Evolutionary conservation across 2,113 vertebrate genomes (phyloP), one percentile per base, ranked within the genome.

Genomic region (Corythornis cristatus): DNA sequence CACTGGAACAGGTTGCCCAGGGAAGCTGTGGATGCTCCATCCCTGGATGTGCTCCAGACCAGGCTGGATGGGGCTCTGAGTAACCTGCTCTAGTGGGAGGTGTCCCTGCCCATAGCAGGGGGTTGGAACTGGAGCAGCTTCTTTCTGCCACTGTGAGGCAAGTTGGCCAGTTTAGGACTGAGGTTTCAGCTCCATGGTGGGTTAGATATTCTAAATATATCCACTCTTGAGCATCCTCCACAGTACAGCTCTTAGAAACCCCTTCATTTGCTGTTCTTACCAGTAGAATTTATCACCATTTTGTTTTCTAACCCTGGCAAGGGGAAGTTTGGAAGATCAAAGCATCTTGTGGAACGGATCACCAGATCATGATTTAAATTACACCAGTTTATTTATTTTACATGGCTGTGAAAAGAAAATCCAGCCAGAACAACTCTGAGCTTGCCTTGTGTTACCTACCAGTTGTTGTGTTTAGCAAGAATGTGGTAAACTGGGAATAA

Each of bases 401-500:
- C 12, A 46, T 74, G 11, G 11, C 11, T 29, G 11, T 48, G 64
- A 73, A 37, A 67, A 68, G 45, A 68, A 76, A 89, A 85, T 25
- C 23, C 25, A 29, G 20, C 43, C 25, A 73, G 64, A 86, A 23
- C 8, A 72, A 16, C 22, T 65, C n/a, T 12, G 19, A 33, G 5
- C 67, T 78, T 64, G 4, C 45, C 43, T 70, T 0, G 0, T 53
- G 8, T 37, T 78, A 76, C 28, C 35, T 71, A 12, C 26, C 1
- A 21, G 77, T 84, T 88, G 87, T 51, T 40, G 58, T 70, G 48
- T 64, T 83, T 71, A 50, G 11, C 18, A 86, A 89, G 73, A 48
- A 35, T 42, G 11, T 73, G 20, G 23, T 76, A 84, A 62, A 22
- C 33, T 73, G 18, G 45, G 66, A 28, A 5, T 40, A 45, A 82